phyloP scores from a whole-genome alignment of 23 tunicate species.

The Aplidium turbinatum region DNA sequence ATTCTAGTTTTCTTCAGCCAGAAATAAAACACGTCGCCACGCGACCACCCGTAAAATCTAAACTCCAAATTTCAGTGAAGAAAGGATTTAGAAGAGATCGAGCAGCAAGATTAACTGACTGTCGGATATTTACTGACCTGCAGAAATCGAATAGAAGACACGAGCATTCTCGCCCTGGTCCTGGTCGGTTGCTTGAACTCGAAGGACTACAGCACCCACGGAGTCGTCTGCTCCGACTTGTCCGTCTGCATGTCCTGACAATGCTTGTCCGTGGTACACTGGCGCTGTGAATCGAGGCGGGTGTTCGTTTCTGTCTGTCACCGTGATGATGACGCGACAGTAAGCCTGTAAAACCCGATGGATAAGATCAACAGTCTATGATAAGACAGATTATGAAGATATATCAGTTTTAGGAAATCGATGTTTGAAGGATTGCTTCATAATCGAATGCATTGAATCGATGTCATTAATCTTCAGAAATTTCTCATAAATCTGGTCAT shows the following conservation, averaged over 20 bases:
- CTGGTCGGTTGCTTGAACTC: conserved; percentile 52
- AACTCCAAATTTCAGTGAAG: too few species aligned
- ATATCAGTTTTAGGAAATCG: too few species aligned
- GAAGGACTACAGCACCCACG: neutral
- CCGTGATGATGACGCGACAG: conserved; percentile 52
- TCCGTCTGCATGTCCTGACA: conserved; percentile 14
- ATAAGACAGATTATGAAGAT: neutral
- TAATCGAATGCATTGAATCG: too few species aligned
- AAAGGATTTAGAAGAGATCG: too few species aligned
- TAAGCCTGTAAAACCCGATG: conserved; percentile 35
- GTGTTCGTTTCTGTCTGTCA: conserved; percentile 53
- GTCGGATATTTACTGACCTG: conserved; percentile 46
- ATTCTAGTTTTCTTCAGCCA: too few species aligned
- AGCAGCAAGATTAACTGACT: too few species aligned
- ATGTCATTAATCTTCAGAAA: too few species aligned
- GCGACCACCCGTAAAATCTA: too few species aligned
- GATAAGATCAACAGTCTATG: neutral
- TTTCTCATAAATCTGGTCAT: too few species aligned
- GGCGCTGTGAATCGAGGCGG: conserved; percentile 56
- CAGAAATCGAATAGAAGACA: conserved; percentile 41
- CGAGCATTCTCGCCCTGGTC: conserved; percentile 58
- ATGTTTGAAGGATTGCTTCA: too few species aligned
- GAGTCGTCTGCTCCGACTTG: conserved; percentile 38
- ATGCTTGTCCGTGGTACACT: conserved; percentile 20
- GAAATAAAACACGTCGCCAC: too few species aligned